Evolutionary conservation across 2,113 vertebrate genomes (phyloP).

Genomic region (Numida meleagris): DNA sequence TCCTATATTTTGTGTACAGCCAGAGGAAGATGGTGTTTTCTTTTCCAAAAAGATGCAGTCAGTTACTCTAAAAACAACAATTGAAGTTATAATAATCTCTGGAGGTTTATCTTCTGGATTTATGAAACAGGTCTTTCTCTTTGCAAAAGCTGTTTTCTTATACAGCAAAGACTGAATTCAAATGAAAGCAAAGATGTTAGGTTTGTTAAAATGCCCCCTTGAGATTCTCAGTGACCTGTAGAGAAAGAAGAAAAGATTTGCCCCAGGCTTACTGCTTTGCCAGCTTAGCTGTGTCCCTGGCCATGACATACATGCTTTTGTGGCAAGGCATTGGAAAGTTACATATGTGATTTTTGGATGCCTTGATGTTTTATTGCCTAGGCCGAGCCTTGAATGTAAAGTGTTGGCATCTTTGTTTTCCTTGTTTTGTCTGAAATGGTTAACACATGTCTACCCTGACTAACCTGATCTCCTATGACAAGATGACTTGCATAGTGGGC

Average conservation of each 20-base stretch:
- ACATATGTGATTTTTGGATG: not conserved
- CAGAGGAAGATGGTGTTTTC: not conserved
- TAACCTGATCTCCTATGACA: not conserved
- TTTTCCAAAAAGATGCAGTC: not conserved
- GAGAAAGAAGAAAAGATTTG: not conserved
- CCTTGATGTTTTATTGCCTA: not conserved
- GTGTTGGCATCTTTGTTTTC: not conserved
- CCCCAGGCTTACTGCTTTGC: not conserved
- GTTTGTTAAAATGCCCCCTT: not conserved
- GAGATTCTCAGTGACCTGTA: not conserved
- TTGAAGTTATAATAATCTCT: not conserved
- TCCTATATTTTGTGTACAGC: not conserved
- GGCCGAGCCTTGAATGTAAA: not conserved
- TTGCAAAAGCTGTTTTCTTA: not conserved
- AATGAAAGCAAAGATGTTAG: not conserved
- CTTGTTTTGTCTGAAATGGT: not conserved
- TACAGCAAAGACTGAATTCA: not conserved
- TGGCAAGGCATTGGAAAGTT: not conserved
- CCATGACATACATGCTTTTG: accelerated
- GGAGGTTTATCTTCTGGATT: not conserved
- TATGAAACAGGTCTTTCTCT: not conserved
- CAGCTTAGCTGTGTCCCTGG: not conserved
- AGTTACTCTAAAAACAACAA: not conserved
- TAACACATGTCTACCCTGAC: not conserved
- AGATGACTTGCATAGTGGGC: not conserved